Conservation (phyloP, 2,113 vertebrate genomes). For the Strix aluco region DNA sequence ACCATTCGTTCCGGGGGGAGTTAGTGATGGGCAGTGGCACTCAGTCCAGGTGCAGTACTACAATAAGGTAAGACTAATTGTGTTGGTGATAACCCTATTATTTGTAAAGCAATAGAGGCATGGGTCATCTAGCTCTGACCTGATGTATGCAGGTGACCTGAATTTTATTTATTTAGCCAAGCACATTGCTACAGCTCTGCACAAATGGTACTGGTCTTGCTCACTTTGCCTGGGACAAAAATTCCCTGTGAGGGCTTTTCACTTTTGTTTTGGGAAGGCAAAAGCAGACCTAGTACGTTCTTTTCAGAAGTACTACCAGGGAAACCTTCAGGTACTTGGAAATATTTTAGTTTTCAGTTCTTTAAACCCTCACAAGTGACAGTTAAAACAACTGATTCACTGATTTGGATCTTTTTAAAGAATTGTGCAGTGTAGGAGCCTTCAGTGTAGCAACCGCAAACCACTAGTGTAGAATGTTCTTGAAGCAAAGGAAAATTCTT, state of each 20-base stretch:
- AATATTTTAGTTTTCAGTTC: neutral
- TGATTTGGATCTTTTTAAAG: neutral
- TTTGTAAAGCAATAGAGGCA: neutral
- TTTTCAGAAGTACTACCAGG: neutral
- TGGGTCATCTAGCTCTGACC: neutral
- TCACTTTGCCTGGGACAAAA: neutral
- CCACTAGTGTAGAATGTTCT: neutral
- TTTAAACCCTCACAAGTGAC: neutral
- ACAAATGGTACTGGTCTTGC: neutral
- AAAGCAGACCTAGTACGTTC: neutral
- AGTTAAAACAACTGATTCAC: neutral
- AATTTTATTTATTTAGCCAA: neutral
- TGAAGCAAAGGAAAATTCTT: neutral
- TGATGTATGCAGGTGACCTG: neutral
- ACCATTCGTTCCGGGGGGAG: constrained; percentile 84
- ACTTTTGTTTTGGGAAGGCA: neutral
- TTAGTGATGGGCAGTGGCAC: constrained; percentile 96
- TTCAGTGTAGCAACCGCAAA: neutral
- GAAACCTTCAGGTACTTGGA: neutral
- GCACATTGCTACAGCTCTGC: neutral
- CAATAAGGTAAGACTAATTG: constrained; percentile 87
- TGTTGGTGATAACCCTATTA: neutral
- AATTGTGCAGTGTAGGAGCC: neutral
- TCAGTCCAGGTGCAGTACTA: constrained; percentile 94
- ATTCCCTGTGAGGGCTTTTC: neutral